Conservation (phyloP, 2,888 invertebrate species). For the Bruchidius siliquastri region DNA sequence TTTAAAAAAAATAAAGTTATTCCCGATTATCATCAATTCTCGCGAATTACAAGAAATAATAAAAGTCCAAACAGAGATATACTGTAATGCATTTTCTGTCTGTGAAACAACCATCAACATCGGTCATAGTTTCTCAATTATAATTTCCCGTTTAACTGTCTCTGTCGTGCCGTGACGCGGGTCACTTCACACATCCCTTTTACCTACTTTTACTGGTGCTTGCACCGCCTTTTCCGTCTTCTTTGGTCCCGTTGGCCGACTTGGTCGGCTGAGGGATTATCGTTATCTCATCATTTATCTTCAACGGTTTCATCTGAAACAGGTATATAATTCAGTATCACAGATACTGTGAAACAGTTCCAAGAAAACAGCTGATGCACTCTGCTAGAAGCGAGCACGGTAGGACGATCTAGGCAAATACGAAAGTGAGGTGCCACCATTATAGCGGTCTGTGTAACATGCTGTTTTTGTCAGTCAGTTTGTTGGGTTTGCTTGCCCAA, state of each 20-base stretch:
- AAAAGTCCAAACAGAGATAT: not conserved
- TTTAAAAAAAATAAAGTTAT: too few relatives aligned
- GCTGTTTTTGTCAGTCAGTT: too few relatives aligned
- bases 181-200: slow-evolving; percentile 8
- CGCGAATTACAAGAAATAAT: not conserved
- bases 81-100: not conserved
- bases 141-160: not conserved
- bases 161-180: not conserved
- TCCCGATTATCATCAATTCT: too few relatives aligned
- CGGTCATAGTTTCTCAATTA: not conserved
- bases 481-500: too few relatives aligned
- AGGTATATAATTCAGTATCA: slow-evolving; percentile 27
- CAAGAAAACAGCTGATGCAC: not conserved
- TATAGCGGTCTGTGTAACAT: too few relatives aligned
- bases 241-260: slow-evolving; percentile 24
- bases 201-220: slow-evolving; percentile 45
- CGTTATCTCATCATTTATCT: slow-evolving; percentile 85
- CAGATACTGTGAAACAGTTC: slow-evolving; percentile 28
- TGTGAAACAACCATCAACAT: not conserved
- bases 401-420: too few relatives aligned
- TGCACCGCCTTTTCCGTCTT: slow-evolving; percentile 28
- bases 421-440: too few relatives aligned
- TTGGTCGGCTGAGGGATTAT: slow-evolving; percentile 79
- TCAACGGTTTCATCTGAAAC: slow-evolving; percentile 73
- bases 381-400: too few relatives aligned